Conservation (phyloP, 2,888 invertebrate genomes). For the Phragmatobia fuliginosa region DNA sequence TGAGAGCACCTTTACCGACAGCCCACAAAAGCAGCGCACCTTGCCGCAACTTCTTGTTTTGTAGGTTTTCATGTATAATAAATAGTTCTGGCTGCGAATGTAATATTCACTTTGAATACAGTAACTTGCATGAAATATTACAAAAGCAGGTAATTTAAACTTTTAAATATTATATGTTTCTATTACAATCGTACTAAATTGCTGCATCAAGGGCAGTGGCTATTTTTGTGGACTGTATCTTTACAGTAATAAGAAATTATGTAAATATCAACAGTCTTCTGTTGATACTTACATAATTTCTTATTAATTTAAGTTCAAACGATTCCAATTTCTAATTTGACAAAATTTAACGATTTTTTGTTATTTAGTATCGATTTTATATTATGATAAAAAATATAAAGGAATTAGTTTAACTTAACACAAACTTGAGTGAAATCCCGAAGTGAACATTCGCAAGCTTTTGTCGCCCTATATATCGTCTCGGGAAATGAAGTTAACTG, state of each 20-base stretch:
- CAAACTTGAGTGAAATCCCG: slow-evolving; percentile 40
- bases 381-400: neutral
- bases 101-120: neutral
- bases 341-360: neutral
- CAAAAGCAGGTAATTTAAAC: neutral
- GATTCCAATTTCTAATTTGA: neutral
- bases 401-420: neutral
- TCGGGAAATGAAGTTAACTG: slow-evolving; percentile 72
- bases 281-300: neutral
- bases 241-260: too few species aligned
- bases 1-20: slow-evolving; percentile 22
- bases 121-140: neutral
- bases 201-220: too few species aligned
- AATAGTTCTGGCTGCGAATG: neutral
- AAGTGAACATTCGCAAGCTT: slow-evolving; percentile 63
- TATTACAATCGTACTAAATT: too few species aligned
- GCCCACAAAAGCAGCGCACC: neutral
- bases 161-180: neutral
- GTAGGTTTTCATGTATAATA: slow-evolving; percentile 2
- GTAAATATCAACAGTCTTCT: too few species aligned
- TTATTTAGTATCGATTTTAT: neutral
- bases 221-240: too few species aligned
- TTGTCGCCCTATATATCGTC: slow-evolving; percentile 58
- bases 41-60: neutral
- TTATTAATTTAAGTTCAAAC: neutral